Base-by-base conservation (phyloP, 2,797 vertebrate genomes). In the Squalus acanthias region DNA sequence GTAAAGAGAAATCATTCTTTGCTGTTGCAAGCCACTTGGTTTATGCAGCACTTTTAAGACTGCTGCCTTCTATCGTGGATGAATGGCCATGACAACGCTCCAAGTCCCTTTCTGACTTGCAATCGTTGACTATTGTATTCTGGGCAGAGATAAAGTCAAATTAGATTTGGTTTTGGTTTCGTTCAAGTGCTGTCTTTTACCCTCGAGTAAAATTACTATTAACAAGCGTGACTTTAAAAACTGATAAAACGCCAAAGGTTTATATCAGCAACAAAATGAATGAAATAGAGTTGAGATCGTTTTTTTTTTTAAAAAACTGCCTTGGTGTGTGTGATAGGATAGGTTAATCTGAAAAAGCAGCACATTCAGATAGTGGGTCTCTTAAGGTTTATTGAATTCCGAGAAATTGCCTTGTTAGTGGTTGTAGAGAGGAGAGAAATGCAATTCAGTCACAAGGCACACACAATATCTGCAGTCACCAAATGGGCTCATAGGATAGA, bases 331-430 rank as follows among this genome's bases (percentile, higher is more conserved):
- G n/a, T 46, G 65, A 46, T 69, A 69, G 91, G 91, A 69, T 46
- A 46, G 39, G 91, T 69, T 93, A 93, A 93, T 93, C 39, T 93
- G 91, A 22, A 93, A 67, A 46, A 93, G 91, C 33, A 69, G n/a
- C 63, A 60, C 26, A 67, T 63, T 65, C 5, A 65, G 63, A 39
- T n/a, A 20, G 89, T 46, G 63, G 20, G n/a, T 69, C 63, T 26
- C 33, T 57, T 46, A 1, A 69, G 65, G 91, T 93, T 46, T 69
- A 69, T 93, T 69, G 20, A 3, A 46, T 69, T 46, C 65, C 20
- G 8, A 69, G 65, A 93, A 39, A 69, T 69, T 69, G 63, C 8
- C 91, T 65, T 91, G 88, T 65, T 91, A 6, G 57, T 6, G 1
- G 57, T 29, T 69, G 91, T 2, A 39, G 91, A 93, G 63, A 46